These are phyloP conservation scores for Hypomesus transpacificus DNA, from an alignment of 2,113 vertebrate genomes.

Conservation along the genomic window DNA sequence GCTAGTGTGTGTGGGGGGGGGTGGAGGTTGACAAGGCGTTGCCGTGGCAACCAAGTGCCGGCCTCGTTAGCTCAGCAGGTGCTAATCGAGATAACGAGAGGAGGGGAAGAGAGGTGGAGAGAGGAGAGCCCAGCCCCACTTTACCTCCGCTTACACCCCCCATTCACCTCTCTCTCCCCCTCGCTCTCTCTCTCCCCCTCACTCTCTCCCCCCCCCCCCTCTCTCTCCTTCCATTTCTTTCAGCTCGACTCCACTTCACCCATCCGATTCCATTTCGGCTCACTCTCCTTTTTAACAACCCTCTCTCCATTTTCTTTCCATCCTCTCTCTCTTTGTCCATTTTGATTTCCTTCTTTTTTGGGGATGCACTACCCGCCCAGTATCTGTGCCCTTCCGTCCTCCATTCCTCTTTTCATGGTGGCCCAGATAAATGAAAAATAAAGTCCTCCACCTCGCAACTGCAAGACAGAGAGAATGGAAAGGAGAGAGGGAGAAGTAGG, in stretches of 20 bases:
- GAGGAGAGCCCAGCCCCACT: conserved; percentile 45
- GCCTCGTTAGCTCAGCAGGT: conserved; percentile 77
- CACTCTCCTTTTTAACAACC: conserved; percentile 61
- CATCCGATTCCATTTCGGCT: conserved; percentile 58
- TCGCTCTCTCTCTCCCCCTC: conserved; percentile 8
- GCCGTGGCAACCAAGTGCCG: conserved; percentile 65
- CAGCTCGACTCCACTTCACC: conserved; percentile 42
- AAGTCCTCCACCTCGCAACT: conserved; percentile 47
- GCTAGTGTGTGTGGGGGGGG: conserved; percentile 19
- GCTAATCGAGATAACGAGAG: conserved; percentile 77
- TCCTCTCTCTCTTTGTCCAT: conserved; percentile 35
- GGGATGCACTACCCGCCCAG: conserved; percentile 42
- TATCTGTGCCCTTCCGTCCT: conserved; percentile 53
- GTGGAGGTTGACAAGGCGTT: conserved; percentile 65
- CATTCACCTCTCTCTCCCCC: conserved; percentile 17
- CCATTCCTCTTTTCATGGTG: conserved; percentile 49
- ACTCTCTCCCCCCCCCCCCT: not conserved
- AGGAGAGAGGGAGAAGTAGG: conserved; percentile 2
- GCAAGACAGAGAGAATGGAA: not conserved
- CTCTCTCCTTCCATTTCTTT: conserved; percentile 9
- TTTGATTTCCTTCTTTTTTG: conserved; percentile 51
- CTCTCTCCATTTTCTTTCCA: conserved; percentile 6
- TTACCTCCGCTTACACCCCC: conserved; percentile 26
- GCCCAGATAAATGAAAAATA: conserved; percentile 55
- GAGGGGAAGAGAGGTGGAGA: conserved; percentile 32